Evolutionary conservation across 2,888 invertebrate species (phyloP), one percentile per base, ranked within the genome.

Genomic region (Lypha dubia): DNA sequence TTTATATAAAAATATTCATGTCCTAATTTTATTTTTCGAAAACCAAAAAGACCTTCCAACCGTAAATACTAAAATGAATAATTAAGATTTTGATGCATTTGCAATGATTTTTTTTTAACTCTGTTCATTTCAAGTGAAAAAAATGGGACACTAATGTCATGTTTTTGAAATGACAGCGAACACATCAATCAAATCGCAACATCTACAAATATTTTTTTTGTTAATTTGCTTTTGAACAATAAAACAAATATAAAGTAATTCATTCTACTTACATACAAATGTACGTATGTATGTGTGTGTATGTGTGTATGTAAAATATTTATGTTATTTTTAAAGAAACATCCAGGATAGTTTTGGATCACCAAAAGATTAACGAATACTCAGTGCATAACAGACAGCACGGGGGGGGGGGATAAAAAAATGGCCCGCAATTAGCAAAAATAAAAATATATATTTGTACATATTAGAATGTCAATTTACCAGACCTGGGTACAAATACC

Each of bases 171-270:
- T 24, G 35, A n/a, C 44, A 65, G 32, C 53, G 22, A 44, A 11
- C 58, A 53, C 28, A 65, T 75, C 65, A 53, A 53, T 74, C 74
- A 74, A 56, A 75, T n/a, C 13, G n/a, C n/a, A 15, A 9, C 22
- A 35, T n/a, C 5, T 11, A 60, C 20, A 49, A 20, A 8, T 11
- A 15, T 7, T 17, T 28, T 28, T 35, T 17, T 67, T 8, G 24
- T n/a, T 32, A 6, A 62, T 13, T 17, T n/a, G n/a, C n/a, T 38
- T 62, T 38, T 3, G 1, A 24, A 53, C 15, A 53, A 24, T 15
- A 53, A 53, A 17, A 1, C 0, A 20, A 49, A 49, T 20, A 41
- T 8, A 49, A 49, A 46, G 17, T 46, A 3, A 13, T 13, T 13
- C 15, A 41, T 41, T 41, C 4, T 41, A 41, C 5, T 28, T 4